Evolutionary conservation across 2,113 vertebrate species (phyloP).

Genomic region (Orthonyx spaldingii): DNA sequence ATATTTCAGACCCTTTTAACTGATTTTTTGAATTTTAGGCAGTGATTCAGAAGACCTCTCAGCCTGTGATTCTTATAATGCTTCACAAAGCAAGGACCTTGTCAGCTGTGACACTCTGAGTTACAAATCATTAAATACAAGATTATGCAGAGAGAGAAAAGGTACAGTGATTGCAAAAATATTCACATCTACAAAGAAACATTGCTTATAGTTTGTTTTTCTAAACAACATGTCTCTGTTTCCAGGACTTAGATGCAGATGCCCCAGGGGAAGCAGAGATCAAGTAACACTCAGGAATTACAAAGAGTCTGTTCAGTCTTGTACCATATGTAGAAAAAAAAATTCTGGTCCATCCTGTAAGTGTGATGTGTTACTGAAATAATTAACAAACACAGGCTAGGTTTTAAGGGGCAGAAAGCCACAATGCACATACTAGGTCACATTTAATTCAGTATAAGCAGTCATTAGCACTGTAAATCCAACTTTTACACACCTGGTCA

Average conservation of each 20-base stretch:
- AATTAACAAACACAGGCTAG: background rate
- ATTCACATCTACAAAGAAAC: background rate
- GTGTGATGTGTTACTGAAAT: background rate
- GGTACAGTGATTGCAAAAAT: background rate
- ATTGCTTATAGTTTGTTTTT: background rate
- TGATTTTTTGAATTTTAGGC: constrained; percentile 36
- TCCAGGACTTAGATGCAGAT: constrained; percentile 41
- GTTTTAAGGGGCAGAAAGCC: background rate
- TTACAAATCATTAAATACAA: background rate
- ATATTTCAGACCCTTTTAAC: background rate
- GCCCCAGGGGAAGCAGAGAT: background rate
- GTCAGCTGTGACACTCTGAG: background rate
- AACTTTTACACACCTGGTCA: background rate
- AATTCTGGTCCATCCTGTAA: constrained; percentile 16
- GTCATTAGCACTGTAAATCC: background rate
- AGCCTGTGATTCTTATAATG: background rate
- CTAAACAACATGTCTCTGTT: background rate
- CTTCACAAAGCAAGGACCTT: background rate
- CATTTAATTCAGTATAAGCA: background rate
- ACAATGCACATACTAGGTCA: background rate
- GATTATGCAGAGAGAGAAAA: background rate
- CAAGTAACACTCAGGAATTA: background rate
- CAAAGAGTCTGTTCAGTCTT: background rate
- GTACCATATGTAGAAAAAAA: background rate
- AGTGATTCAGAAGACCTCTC: constrained; percentile 15